Conservation (phyloP, 1,140 invertebrate species). For the Drosophila orena region DNA sequence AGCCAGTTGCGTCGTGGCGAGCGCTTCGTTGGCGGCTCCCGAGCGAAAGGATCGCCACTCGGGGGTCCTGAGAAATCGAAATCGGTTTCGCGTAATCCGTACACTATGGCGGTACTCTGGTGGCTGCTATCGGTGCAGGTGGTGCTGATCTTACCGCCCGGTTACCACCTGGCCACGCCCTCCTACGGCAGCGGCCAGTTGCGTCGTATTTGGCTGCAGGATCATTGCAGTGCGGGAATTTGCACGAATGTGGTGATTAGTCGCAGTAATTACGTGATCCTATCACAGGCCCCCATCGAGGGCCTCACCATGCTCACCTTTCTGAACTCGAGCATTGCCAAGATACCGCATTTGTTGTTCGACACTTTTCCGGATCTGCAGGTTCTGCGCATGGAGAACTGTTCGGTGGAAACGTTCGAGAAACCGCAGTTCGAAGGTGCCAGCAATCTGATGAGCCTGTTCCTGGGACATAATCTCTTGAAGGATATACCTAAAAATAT, state of each 20-base stretch:
- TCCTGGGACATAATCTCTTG: constrained; percentile 69
- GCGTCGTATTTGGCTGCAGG: constrained; percentile 81
- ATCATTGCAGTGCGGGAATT: constrained; percentile 73
- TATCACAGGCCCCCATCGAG: constrained; percentile 69
- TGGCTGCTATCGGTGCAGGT: constrained; percentile 23
- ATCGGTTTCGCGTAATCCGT: constrained; percentile 4
- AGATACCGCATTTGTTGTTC: constrained; percentile 80
- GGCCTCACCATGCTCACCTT: constrained; percentile 68
- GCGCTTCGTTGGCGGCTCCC: constrained; percentile 69
- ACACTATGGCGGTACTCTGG: constrained; percentile 15
- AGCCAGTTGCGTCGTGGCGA: constrained; percentile 69
- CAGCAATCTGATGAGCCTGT: constrained; percentile 79
- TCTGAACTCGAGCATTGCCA: constrained; percentile 77
- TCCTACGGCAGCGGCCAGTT: constrained; percentile 50
- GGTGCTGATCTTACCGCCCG: constrained; percentile 12
- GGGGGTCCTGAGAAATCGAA: constrained; percentile 18
- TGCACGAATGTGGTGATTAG: constrained; percentile 70
- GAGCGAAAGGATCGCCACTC: constrained; percentile 35
- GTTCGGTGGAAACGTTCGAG: constrained; percentile 75
- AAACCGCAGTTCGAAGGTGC: constrained; percentile 81
- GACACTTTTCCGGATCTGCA: constrained; percentile 83
- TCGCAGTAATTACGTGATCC: constrained; percentile 76
- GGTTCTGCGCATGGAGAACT: constrained; percentile 79
- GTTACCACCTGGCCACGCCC: constrained; percentile 29
- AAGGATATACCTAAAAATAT: constrained; percentile 81